phyloP scores from a whole-genome alignment of 1,140 invertebrate genomes.

The Drosophila eugracilis region DNA sequence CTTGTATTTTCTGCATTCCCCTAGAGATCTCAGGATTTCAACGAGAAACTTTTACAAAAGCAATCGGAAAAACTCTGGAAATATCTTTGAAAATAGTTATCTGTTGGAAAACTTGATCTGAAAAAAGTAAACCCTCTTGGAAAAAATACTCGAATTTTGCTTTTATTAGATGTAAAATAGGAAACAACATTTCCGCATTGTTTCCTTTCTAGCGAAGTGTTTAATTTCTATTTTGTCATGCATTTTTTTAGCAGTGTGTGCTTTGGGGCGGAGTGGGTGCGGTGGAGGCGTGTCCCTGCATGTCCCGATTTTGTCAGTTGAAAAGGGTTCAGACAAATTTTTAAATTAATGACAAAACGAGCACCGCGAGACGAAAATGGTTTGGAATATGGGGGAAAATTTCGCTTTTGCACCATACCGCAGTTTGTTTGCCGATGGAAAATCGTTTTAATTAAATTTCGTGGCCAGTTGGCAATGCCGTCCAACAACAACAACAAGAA shows the following conservation, averaged over 20 bases:
- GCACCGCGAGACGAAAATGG: constrained; percentile 44
- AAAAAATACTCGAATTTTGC: too few relatives aligned
- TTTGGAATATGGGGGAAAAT: constrained; percentile 38
- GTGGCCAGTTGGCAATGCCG: constrained; percentile 26
- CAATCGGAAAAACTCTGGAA: too few relatives aligned
- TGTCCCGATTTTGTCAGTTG: constrained; percentile 71
- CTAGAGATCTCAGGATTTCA: too few relatives aligned
- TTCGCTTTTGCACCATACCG: constrained; percentile 34
- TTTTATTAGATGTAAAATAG: too few relatives aligned
- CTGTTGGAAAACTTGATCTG: too few relatives aligned
- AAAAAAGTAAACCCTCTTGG: too few relatives aligned
- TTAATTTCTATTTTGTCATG: too few relatives aligned
- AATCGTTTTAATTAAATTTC: constrained; percentile 61
- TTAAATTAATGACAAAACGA: constrained; percentile 77
- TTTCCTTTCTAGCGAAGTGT: too few relatives aligned
- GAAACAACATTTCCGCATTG: too few relatives aligned
- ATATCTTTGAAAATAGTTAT: too few relatives aligned
- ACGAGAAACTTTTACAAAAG: too few relatives aligned
- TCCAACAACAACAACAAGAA: not conserved
- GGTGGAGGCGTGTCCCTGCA: constrained; percentile 5
- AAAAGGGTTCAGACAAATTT: constrained; percentile 76
- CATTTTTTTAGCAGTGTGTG: not conserved
- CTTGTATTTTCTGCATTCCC: too few relatives aligned
- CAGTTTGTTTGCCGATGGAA: constrained; percentile 52
- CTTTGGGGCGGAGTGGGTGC: constrained; percentile 11